Conservation (phyloP, 1,140 invertebrate genomes). For the Batillaria attramentaria region DNA sequence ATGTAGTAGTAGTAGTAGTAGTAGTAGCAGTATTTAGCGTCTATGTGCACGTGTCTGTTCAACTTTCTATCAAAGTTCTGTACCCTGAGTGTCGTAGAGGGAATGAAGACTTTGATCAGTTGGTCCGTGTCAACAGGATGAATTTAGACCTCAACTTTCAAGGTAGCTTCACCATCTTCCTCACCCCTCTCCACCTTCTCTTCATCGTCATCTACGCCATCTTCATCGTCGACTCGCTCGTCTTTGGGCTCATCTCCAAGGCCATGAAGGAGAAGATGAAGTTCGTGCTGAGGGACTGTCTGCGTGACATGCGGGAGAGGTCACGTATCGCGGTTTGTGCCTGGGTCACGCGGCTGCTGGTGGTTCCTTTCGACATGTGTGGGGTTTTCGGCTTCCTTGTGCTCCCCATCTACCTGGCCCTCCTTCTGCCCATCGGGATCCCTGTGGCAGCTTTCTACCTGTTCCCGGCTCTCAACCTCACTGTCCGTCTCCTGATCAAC, state of each 20-base stretch:
- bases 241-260: conserved; percentile 44
- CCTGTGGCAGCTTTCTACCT: conserved; percentile 51
- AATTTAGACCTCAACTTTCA: too few species aligned
- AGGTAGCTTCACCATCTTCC: conserved; percentile 44
- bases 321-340: conserved; percentile 36
- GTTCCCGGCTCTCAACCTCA: conserved; percentile 45
- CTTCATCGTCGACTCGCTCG: conserved; percentile 41
- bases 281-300: conserved; percentile 46
- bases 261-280: conserved; percentile 46
- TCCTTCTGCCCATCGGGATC: conserved; percentile 45
- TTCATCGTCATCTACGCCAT: conserved; percentile 52
- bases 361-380: conserved; percentile 35
- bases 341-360: conserved; percentile 30
- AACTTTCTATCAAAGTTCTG: conserved; percentile 15
- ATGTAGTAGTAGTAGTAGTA: not conserved
- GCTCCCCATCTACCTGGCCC: conserved; percentile 38
- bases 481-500: conserved; percentile 42
- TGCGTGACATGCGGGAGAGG: conserved; percentile 55
- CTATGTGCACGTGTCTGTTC: not conserved
- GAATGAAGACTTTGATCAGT: conserved; percentile 25
- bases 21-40: not conserved
- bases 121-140: too few species aligned
- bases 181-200: conserved; percentile 50
- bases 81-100: conserved; percentile 14
- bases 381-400: conserved; percentile 51